Evolutionary conservation across 2,888 invertebrate genomes (phyloP).

Genomic region (Macrophya alboannulata): DNA sequence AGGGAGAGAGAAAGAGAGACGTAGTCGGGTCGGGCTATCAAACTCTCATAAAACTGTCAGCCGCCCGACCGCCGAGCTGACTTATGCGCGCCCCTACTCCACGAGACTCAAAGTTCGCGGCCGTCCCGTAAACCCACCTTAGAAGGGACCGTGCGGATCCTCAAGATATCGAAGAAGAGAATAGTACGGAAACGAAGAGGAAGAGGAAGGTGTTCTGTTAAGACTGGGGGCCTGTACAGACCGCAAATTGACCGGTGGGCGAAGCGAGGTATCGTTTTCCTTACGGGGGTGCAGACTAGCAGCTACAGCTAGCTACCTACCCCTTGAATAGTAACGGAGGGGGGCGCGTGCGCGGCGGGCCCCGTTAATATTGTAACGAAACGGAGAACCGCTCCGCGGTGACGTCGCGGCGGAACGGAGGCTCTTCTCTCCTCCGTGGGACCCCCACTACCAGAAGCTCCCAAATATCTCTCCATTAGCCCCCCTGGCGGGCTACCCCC

Average conservation of each 20-base stretch:
- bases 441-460: constrained; percentile 71
- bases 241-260: constrained; percentile 26
- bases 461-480: constrained; percentile 80
- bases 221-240: not conserved
- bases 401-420: constrained; percentile 21
- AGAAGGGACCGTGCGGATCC: constrained; percentile 13
- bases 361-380: constrained; percentile 58
- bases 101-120: constrained; percentile 48
- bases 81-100: constrained; percentile 73
- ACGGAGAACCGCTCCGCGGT: constrained; percentile 25
- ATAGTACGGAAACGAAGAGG: not conserved
- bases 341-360: constrained; percentile 73
- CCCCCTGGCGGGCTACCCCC: constrained; percentile 75
- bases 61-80: constrained; percentile 75
- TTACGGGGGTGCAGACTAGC: not conserved
- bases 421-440: constrained; percentile 63
- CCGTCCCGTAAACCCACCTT: constrained; percentile 21
- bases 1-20: constrained; percentile 28
- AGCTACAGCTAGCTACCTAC: not conserved
- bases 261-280: constrained; percentile 5
- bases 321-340: constrained; percentile 61
- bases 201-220: not conserved
- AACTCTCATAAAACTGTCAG: constrained; percentile 80
- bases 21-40: constrained; percentile 75
- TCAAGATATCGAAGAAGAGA: constrained; percentile 15